Conservation (phyloP, 2,797 vertebrate species). For the Ctenochaetus hawaiiensis region DNA sequence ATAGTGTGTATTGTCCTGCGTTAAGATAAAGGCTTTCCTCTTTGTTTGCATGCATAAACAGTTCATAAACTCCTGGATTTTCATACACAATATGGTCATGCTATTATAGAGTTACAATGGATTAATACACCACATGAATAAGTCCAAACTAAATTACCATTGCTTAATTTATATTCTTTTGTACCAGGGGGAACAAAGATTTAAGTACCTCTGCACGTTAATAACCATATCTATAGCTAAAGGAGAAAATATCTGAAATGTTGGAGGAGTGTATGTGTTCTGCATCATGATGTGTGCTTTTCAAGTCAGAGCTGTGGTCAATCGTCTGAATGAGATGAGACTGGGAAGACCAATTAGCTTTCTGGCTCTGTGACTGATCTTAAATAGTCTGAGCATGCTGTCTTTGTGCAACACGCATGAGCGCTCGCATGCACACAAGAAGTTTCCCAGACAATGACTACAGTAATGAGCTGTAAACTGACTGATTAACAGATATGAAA, state of each 20-base stretch:
- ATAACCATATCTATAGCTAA: background rate
- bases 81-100: background rate
- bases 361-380: constrained; percentile 26
- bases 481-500: constrained; percentile 18
- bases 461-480: constrained; percentile 6
- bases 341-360: constrained; percentile 21
- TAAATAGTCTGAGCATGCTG: constrained; percentile 11
- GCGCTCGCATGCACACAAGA: constrained; percentile 1
- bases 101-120: background rate
- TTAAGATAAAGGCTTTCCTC: background rate
- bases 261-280: background rate
- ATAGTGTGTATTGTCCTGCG: background rate
- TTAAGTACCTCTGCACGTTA: background rate
- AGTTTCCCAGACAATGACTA: constrained; percentile 4
- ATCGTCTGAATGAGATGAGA: background rate
- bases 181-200: background rate
- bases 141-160: background rate
- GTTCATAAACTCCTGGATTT: background rate
- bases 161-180: background rate
- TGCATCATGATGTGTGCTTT: background rate
- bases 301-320: background rate
- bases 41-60: background rate
- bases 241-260: constrained; percentile 1
- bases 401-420: constrained; percentile 20
- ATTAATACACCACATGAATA: background rate